Evolutionary conservation across 1,140 invertebrate species (phyloP), one percentile per base, ranked within the genome.

Genomic region (Acromyrmex echinatior): DNA sequence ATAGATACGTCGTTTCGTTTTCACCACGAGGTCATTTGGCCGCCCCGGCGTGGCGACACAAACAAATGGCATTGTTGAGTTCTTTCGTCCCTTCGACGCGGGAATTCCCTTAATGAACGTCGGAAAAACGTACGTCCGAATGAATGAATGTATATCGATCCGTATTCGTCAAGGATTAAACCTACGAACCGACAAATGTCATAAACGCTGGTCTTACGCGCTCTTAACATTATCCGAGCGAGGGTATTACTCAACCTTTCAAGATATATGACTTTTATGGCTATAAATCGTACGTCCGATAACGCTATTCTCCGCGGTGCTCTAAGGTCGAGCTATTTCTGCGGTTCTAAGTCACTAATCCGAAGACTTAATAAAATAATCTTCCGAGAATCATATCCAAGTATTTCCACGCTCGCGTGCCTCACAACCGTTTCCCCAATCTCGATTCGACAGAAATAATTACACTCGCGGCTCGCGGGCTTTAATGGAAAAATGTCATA

Each of bases 401-500:
- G 39, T 56, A 70, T 35, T 62, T 84, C 39, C 56, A 21, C 14
- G 25, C 63, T 68, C 70, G 70, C 80, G 80, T 70, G 78, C 12
- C 45, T 63, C 63, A 14, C 70, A 28, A 31, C 14, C 39, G 56
- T 76, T 76, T n/a, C 53, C 21, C 53, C 18, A 63, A 74, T 84
- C 80, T 76, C 70, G 80, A 84, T 76, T 76, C 70, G 80, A 84
- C 56, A 76, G 70, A 84, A 84, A 84, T 84, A 84, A 84, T 84
- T 84, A 76, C 39, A 25, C 21, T 21, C 39, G 66, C 66, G 31
- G 28, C 56, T 18, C 31, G 12, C 62, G 56, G 25, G 58, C 39
- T 84, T 62, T 84, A 84, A 84, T 84, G 70, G 56, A 73, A 84
- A 84, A 84, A 76, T 84, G 70, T 84, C 80, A 76, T 84, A 84